phyloP scores from a whole-genome alignment of 2,888 invertebrate genomes.

The Rotaria socialis region DNA sequence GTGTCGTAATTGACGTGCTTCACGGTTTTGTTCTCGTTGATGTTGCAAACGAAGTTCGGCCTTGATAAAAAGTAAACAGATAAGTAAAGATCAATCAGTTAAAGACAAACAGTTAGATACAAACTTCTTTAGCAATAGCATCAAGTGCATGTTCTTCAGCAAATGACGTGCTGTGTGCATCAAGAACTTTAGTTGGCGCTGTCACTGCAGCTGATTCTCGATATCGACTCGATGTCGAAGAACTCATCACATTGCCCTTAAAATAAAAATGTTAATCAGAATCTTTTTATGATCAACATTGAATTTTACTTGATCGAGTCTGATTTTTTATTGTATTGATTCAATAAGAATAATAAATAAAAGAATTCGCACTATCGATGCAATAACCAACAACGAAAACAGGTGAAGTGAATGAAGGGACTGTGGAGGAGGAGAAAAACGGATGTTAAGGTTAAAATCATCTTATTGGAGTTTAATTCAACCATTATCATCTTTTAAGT shows the following conservation, averaged over 20 bases:
- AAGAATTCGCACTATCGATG: too few species aligned
- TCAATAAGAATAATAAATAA: too few species aligned
- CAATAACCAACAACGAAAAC: too few species aligned
- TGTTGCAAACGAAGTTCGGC: neutral
- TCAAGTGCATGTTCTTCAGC: conserved; percentile 5
- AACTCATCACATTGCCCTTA: conserved; percentile 22
- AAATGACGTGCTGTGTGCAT: neutral
- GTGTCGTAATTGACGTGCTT: neutral
- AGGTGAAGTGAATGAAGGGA: too few species aligned
- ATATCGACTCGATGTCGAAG: conserved; percentile 13
- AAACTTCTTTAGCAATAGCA: conserved; percentile 20
- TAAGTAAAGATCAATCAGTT: neutral
- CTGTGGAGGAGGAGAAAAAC: too few species aligned
- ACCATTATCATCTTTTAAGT: too few species aligned
- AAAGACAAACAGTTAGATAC: neutral
- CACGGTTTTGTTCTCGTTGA: conserved; percentile 30
- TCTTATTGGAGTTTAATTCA: too few species aligned
- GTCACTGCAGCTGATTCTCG: neutral
- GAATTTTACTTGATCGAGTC: too few species aligned
- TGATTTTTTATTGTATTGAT: too few species aligned
- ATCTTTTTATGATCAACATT: too few species aligned
- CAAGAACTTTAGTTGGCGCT: neutral
- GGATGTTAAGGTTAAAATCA: too few species aligned
- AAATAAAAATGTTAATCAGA: neutral
- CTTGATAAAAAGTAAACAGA: neutral